Base-by-base conservation (phyloP, 2,888 invertebrate genomes). In the Griposia aprilina region DNA sequence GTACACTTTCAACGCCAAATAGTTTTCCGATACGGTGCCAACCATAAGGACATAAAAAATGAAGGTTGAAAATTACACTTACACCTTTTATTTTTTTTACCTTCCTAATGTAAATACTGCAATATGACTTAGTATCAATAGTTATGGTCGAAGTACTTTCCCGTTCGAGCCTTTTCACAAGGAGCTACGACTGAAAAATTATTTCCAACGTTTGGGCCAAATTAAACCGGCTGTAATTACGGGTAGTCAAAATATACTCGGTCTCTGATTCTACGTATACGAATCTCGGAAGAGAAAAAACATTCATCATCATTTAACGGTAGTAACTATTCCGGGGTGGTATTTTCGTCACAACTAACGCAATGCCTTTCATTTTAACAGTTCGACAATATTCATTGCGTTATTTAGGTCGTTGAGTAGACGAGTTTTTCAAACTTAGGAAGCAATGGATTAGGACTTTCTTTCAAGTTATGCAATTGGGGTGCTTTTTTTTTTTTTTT, bases 151-250 rank as follows among this genome's bases (percentile, higher is more conserved):
- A 26, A 5, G 17, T 45, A 30, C 0, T 36, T 75, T 50, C 7
- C 8, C 2, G 26, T 26, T 36, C 23, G 3, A 57, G 0, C 20
- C 26, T 6, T 50, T 77, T 48, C 8, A 65, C 11, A 41, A 59
- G 36, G 17, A 65, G 48, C 17, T 15, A 15, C 41, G 26, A 1
- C 30, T 20, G 0, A 26, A 57, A 50, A 17, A 17, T 50, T 66
- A 52, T 52, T 59, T 59, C 26, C 23, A 78, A n/a, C 59, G 20
- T 77, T 77, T 66, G n/a, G n/a, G 30, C 5, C 10, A 30, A 59
- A 77, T 59, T 66, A 77, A 59, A 59, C 66, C 41, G 26, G 10
- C 50, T 59, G 13, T 59, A 78, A 66, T 77, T 77, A 66, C n/a
- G 50, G 30, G 8, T n/a, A 59, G n/a, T 20, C 45, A 23, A 66